phyloP scores from a whole-genome alignment of 2,888 invertebrate species.

The Tenthredo amoena region DNA sequence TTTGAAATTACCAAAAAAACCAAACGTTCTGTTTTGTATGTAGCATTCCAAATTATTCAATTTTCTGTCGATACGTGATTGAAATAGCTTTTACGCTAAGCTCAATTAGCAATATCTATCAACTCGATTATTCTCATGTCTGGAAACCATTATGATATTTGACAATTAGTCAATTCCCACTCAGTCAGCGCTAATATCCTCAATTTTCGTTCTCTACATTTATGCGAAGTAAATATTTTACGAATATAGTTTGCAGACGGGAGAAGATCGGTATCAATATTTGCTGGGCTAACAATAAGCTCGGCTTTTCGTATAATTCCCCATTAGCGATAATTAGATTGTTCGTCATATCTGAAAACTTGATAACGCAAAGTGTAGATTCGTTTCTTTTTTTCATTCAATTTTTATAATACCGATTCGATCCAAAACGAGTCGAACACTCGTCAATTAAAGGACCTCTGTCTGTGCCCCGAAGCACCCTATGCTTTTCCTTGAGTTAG shows the following conservation, averaged over 20 bases:
- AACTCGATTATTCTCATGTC: not conserved
- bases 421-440: not conserved
- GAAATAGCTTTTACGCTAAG: not conserved
- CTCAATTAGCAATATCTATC: not conserved
- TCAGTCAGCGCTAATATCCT: not conserved
- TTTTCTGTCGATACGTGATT: not conserved
- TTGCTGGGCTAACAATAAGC: not conserved
- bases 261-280: not conserved
- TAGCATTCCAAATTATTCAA: not conserved
- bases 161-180: not conserved
- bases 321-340: not conserved
- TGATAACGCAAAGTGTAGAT: not conserved
- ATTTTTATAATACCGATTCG: not conserved
- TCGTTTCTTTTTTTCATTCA: not conserved
- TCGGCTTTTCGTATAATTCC: not conserved
- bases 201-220: not conserved
- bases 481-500: not conserved
- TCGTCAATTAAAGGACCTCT: not conserved
- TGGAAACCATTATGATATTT: not conserved
- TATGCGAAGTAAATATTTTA: not conserved
- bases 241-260: not conserved
- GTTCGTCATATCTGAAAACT: not conserved
- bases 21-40: too few species aligned
- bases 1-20: not conserved
- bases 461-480: not conserved